Base-by-base conservation (phyloP, 2,113 vertebrate species). In the Andinoacara biseriatus region DNA sequence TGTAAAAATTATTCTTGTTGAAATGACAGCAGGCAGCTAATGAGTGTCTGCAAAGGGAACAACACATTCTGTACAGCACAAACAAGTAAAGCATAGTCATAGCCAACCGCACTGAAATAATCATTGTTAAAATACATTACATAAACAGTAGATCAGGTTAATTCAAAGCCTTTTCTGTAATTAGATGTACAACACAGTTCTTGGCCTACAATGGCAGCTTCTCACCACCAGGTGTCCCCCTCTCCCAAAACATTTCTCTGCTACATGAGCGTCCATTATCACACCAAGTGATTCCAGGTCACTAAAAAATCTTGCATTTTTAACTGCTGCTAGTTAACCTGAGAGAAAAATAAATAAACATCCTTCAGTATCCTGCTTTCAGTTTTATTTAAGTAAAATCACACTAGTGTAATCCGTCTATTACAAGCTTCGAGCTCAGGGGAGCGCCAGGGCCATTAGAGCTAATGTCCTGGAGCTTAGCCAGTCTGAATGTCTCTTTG, bases 191-290 rank as follows among this genome's bases (percentile, higher is more conserved):
- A 46, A 63, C 1, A 5, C 24, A 67, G 15, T 2, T 67, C 14
- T 8, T 26, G 24, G 20, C 2, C 13, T 82, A 75, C 15, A 72
- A 29, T 82, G 7, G 7, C 46, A 29, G 7, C 11, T 13, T 76
- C 18, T 78, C 4, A 78, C 81, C 91, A 91, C 63, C 14, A 80
- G 31, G 72, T 7, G 72, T 15, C 14, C 5, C 43, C 46, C 74
- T 82, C 26, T 7, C 17, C 56, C 46, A 15, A 80, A 49, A 57
- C 26, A 72, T 52, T 72, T 69, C 7, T 49, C 3, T 46, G 15
- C 49, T 72, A 31, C 3, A 13, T 29, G 65, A 69, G 13, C 4
- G 2, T 15, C 15, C 43, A 14, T 52, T 31, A 52, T 31, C 43
- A 52, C 24, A 46, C 14, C 1, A 11, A 22, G 46, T 8, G 72